Conservation (phyloP, 2,888 invertebrate genomes). For the Siphlonurus alternatus region DNA sequence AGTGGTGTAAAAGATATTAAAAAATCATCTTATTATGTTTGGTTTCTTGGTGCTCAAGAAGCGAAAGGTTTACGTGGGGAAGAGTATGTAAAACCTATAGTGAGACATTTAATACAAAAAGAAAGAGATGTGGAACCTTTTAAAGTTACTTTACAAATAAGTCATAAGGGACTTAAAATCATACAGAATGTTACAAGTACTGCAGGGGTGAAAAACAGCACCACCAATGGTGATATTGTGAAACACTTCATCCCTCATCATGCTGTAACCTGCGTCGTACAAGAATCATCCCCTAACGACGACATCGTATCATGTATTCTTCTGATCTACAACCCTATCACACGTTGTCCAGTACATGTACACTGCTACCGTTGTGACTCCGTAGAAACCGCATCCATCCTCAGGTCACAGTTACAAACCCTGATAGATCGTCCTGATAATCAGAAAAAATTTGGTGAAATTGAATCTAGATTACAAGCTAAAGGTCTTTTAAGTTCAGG, state of each 20-base stretch:
- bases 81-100: constrained; percentile 70
- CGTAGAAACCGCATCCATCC: constrained; percentile 74
- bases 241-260: constrained; percentile 91
- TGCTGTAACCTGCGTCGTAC: constrained; percentile 79
- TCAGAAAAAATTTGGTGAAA: constrained; percentile 66
- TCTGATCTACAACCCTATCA: constrained; percentile 83
- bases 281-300: constrained; percentile 44
- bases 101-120: constrained; percentile 66
- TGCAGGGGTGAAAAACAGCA: constrained; percentile 17
- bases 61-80: constrained; percentile 73
- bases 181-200: constrained; percentile 51
- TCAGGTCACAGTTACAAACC: constrained; percentile 69
- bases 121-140: constrained; percentile 74
- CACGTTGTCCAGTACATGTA: constrained; percentile 86
- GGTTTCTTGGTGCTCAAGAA: constrained; percentile 93
- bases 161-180: constrained; percentile 86
- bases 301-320: constrained; percentile 90
- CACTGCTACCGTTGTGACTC: constrained; percentile 91
- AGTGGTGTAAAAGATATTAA: constrained; percentile 51
- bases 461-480: constrained; percentile 42
- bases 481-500: constrained; percentile 22
- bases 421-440: constrained; percentile 68
- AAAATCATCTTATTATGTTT: constrained; percentile 80
- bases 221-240: constrained; percentile 41
- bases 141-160: constrained; percentile 80